Base-by-base conservation (phyloP, 1,140 invertebrate genomes). In the Atta colombica region DNA sequence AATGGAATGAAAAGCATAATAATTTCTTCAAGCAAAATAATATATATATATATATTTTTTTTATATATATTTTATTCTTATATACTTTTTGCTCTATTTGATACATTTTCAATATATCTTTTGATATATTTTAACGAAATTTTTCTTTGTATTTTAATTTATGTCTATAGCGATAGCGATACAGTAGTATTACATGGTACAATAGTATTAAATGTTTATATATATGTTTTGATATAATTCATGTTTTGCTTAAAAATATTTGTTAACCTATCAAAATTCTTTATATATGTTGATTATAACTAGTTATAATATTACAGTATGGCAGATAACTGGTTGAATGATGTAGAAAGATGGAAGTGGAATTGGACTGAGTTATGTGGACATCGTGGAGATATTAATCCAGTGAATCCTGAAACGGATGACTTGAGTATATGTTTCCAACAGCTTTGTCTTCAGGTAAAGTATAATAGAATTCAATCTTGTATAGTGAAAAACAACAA, bases 401-500 rank as follows among this genome's bases (percentile, higher is more conserved):
- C 97, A 1, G 97, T 97, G 95, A 96, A 97, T 92, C 94, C 96
- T 21, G 92, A 95, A n/a, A 96, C 96, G 8, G 96, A 97, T 91
- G 97, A 98, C 94, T 96, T 98, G 89, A 96, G 97, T 88, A 94
- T 97, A 65, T 99, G 98, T 93, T 98, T 98, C 93, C 97, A 98
- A 94, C 96, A 98, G 92, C 93, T 98, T 61, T 97, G 96, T 88
- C 95, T 98, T 61, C 96, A 97, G 92, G 96, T 98, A 74, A 66
- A 45, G 10, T 16, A 55, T 4, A 12, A 77, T 65, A 25, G 25
- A 77, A 84, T 61, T 81, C 53, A 31, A 81, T 77, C 60, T 75
- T 18, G 14, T 3, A 86, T 71, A 39, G 72, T 58, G 28, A 5
- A 18, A 61, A 25, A 39, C 77, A n/a, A 35, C 66, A 21, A 35